Percentiles rank a stretch among this genome's conserved stretches.
phyloP scores from a whole-genome alignment of 2,797 vertebrate species.

The Sebastes taczanowskii region DNA sequence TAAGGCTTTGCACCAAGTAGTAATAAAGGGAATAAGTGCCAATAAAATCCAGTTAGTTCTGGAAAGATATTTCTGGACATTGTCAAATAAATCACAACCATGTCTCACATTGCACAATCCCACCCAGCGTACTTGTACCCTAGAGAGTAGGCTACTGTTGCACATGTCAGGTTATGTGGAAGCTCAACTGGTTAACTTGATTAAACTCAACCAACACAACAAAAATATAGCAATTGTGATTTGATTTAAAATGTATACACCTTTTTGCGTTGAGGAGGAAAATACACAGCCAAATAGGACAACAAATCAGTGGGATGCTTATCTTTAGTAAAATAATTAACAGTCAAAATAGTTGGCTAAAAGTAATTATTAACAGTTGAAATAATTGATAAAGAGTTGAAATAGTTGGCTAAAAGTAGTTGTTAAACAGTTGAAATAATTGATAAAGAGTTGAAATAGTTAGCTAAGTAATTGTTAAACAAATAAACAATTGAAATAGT shows the following conservation, averaged over 20 bases:
- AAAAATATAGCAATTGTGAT: not conserved
- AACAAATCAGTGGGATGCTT: not conserved
- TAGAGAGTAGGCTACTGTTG: not conserved
- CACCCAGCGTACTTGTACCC: not conserved
- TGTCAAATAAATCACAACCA: not conserved
- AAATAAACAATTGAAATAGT: not conserved
- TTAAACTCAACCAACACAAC: not conserved
- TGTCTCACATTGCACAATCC: not conserved
- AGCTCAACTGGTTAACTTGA: not conserved
- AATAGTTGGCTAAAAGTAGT: not conserved
- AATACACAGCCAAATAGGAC: not conserved
- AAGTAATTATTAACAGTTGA: too few relatives aligned
- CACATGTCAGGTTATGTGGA: not conserved
- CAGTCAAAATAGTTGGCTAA: not conserved
- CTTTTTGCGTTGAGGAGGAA: not conserved
- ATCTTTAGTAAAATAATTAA: not conserved
- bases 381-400: too few relatives aligned
- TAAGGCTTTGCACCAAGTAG: not conserved
- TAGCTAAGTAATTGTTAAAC: not conserved
- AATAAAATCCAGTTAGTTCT: not conserved
- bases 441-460: not conserved
- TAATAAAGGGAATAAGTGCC: not conserved
- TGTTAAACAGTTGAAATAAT: not conserved
- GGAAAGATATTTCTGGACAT: not conserved
- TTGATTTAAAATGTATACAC: not conserved